These are phyloP conservation scores for Drosophila meridionalis DNA, from an alignment of 2,888 invertebrate genomes.

Conservation along the genomic window DNA sequence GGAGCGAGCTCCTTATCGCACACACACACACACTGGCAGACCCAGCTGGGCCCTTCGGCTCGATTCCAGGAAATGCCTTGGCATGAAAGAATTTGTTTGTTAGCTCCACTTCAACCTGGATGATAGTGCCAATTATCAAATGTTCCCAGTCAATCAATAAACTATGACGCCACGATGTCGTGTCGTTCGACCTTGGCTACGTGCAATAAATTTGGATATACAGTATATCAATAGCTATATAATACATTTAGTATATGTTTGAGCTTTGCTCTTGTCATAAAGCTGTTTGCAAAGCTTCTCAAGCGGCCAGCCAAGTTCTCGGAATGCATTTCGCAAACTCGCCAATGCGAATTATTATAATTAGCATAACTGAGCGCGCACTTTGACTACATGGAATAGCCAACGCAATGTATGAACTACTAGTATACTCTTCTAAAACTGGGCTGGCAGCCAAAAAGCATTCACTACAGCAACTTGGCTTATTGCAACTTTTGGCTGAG, in stretches of 20 bases:
- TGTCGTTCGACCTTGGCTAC: constrained; percentile 8
- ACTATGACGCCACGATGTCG: constrained; percentile 4
- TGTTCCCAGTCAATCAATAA: constrained; percentile 6
- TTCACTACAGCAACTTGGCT: not conserved
- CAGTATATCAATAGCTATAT: not conserved
- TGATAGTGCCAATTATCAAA: constrained; percentile 1
- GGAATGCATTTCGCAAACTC: constrained; percentile 22
- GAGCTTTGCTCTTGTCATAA: constrained; percentile 34
- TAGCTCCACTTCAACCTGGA: constrained; percentile 10
- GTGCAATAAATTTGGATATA: not conserved
- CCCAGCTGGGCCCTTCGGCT: constrained; percentile 24
- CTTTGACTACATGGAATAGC: not conserved
- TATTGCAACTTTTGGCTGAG: not conserved
- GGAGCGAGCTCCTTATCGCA: constrained; percentile 45
- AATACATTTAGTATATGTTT: not conserved
- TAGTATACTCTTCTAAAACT: not conserved
- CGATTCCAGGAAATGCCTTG: constrained; percentile 30
- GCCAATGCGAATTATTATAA: constrained; percentile 23
- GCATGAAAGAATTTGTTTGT: constrained; percentile 47
- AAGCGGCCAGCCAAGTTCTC: constrained; percentile 24
- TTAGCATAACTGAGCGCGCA: constrained; percentile 33
- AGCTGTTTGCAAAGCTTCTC: constrained; percentile 11
- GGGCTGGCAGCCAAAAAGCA: not conserved
- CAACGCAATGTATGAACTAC: not conserved
- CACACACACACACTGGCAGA: constrained; percentile 13